phyloP scores from a whole-genome alignment of 2,797 vertebrate genomes.

The Lacerta viridis region DNA sequence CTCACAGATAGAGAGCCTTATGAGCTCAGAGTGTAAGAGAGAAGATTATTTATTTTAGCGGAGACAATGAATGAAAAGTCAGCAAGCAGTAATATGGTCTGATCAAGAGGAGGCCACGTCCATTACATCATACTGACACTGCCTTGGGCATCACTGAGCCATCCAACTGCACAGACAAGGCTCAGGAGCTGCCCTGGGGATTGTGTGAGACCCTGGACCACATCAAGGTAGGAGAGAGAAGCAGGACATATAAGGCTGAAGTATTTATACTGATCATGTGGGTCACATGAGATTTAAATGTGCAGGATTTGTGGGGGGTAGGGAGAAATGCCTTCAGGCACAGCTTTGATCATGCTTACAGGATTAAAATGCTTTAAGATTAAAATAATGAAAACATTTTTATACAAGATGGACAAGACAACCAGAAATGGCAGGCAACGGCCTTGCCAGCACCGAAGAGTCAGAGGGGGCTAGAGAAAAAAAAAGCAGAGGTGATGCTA shows the following conservation, averaged over 20 bases:
- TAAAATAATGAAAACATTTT: constrained; percentile 61
- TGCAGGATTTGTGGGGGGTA: neutral
- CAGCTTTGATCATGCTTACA: constrained; percentile 67
- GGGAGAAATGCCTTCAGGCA: neutral
- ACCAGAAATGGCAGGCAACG: neutral
- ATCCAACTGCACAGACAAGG: neutral
- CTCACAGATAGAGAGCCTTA: too few species aligned
- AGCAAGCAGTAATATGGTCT: neutral
- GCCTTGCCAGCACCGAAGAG: neutral
- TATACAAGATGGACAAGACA: constrained; percentile 59
- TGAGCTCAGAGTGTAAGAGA: too few species aligned
- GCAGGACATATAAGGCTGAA: constrained; percentile 16
- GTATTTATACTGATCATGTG: neutral
- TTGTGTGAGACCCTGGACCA: neutral
- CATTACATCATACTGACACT: neutral
- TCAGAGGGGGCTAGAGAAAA: neutral
- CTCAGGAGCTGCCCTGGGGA: neutral
- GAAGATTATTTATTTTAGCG: neutral
- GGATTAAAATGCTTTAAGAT: constrained; percentile 68
- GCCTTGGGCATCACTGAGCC: neutral
- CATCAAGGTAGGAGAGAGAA: neutral
- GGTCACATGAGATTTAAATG: constrained; percentile 1
- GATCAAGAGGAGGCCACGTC: neutral
- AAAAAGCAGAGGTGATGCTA: neutral
- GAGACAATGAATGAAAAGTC: neutral